Percentiles rank a stretch among this genome's conserved stretches.
These are phyloP conservation scores for Artibeus lituratus DNA, from an alignment of 2,797 vertebrate species.

Conservation along the genomic window DNA sequence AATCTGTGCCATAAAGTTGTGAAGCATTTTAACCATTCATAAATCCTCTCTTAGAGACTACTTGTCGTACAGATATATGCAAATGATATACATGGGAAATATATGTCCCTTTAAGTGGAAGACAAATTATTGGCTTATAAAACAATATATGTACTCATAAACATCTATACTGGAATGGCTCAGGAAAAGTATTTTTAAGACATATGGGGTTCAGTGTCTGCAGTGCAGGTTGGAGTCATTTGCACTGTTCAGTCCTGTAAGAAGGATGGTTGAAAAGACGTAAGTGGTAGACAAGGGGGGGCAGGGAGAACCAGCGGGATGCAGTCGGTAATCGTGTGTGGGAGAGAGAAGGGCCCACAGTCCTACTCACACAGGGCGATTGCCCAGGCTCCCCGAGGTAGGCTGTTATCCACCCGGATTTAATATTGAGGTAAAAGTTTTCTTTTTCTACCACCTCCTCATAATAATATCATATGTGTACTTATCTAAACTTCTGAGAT, in stretches of 20 bases:
- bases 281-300: slow-evolving; percentile 55
- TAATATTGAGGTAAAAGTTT: not conserved
- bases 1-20: not conserved
- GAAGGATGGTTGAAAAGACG: slow-evolving; percentile 32
- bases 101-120: not conserved
- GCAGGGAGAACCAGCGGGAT: slow-evolving; percentile 26
- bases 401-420: not conserved
- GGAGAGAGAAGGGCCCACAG: slow-evolving; percentile 8
- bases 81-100: not conserved
- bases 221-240: slow-evolving; percentile 33
- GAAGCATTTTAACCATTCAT: not conserved
- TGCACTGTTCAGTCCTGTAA: slow-evolving; percentile 42
- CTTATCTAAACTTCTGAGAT: not conserved
- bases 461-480: not conserved
- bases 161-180: slow-evolving; percentile 9
- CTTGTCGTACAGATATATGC: not conserved
- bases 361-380: not conserved
- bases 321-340: slow-evolving; percentile 26
- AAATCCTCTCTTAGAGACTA: not conserved
- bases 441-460: not conserved
- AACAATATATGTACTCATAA: not conserved
- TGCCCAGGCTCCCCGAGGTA: not conserved
- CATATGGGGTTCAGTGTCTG: not conserved
- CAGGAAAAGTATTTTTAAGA: slow-evolving; percentile 18
- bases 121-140: not conserved